A percentile compares a stretch with the other conserved stretches of the same genome.
phyloP scores from a whole-genome alignment of 2,113 vertebrate genomes.

The Dromiciops gliroides region DNA sequence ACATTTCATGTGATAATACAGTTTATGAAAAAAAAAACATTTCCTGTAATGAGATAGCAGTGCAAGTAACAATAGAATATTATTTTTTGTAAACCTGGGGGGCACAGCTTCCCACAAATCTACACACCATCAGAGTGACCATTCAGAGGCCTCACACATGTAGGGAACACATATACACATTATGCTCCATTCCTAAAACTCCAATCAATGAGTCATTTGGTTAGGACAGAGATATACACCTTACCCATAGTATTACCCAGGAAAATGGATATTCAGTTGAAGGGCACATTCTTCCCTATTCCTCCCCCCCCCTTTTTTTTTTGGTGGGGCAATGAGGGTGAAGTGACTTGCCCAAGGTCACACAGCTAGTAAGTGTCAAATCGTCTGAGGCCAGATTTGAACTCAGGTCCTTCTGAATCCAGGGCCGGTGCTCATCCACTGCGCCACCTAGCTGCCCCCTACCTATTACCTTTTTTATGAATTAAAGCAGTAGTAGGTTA shows the following conservation, averaged over 20 bases:
- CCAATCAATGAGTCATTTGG: background rate
- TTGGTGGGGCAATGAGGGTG: no score
- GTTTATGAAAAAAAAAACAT: no score
- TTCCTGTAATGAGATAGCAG: background rate
- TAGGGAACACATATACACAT: background rate
- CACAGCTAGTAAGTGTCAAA: no score
- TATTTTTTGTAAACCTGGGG: background rate
- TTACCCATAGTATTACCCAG: background rate
- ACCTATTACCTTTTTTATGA: background rate
- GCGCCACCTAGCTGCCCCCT: no score
- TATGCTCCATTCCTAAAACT: background rate
- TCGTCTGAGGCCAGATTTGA: no score
- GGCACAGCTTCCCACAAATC: background rate
- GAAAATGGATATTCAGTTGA: background rate
- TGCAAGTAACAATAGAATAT: background rate
- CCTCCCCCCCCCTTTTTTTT: no score
- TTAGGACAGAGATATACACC: background rate
- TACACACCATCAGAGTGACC: background rate
- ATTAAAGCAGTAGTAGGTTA: background rate
- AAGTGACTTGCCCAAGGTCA: no score
- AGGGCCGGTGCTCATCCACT: no score
- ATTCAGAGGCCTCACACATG: background rate
- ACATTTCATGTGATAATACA: no score
- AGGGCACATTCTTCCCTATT: background rate
- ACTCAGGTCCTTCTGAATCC: no score